These are phyloP conservation scores for Nemotelus nigrinus DNA, from an alignment of 2,888 invertebrate species.

Conservation along the genomic window DNA sequence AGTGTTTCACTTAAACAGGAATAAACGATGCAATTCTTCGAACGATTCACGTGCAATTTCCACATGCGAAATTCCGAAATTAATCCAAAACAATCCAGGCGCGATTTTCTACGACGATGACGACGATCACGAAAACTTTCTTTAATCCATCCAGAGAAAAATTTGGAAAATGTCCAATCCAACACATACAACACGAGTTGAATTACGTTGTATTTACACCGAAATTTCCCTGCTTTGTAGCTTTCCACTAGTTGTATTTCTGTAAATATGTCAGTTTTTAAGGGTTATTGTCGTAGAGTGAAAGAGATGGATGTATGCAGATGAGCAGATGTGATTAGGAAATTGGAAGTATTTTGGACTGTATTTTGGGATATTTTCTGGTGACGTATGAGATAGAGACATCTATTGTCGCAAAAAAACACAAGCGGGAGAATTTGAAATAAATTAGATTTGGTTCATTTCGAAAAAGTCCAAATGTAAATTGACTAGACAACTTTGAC, in stretches of 20 bases:
- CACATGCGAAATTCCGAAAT: constrained; percentile 3
- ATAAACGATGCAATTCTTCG: neutral
- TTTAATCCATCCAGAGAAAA: constrained; percentile 7
- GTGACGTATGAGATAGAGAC: neutral
- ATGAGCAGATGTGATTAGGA: neutral
- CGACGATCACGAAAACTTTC: constrained; percentile 23
- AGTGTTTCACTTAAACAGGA: too few relatives aligned
- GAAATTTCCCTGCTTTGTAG: neutral
- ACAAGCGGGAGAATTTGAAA: too few relatives aligned
- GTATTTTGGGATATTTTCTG: constrained; percentile 1
- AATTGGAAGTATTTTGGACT: neutral
- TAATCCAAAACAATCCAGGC: neutral
- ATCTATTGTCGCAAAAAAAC: neutral
- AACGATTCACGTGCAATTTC: constrained; percentile 22
- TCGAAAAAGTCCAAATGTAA: too few relatives aligned
- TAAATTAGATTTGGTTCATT: too few relatives aligned
- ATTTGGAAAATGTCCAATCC: constrained; percentile 2
- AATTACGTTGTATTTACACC: constrained; percentile 24
- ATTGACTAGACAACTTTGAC: too few relatives aligned
- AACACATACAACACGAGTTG: neutral
- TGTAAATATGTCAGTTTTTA: neutral
- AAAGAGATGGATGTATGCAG: neutral
- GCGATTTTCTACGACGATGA: neutral
- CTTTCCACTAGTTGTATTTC: neutral
- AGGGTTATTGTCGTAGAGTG: neutral